Evolutionary conservation across 2,113 vertebrate species (phyloP).

Genomic region (Mola mola): DNA sequence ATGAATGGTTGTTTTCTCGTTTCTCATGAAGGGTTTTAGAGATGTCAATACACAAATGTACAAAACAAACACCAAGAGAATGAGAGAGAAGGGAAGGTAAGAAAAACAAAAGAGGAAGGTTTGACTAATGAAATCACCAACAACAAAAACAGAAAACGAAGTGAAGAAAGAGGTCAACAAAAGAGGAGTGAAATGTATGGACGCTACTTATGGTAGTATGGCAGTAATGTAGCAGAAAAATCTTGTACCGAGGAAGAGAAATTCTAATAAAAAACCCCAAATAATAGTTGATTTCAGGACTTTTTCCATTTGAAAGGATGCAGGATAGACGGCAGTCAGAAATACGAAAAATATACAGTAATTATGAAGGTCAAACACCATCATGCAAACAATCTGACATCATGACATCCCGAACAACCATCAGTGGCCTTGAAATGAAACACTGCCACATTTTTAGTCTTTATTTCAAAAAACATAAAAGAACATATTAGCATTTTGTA

Average conservation of each 20-base stretch:
- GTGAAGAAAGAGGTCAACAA: constrained; percentile 25
- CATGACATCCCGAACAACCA: too few relatives aligned
- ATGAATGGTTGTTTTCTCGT: constrained; percentile 9
- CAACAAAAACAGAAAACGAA: constrained; percentile 33
- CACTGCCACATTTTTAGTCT: too few relatives aligned
- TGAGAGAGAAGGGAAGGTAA: constrained; percentile 46
- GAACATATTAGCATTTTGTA: too few relatives aligned
- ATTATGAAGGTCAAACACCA: too few relatives aligned
- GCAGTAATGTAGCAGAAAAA: too few relatives aligned
- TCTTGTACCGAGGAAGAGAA: too few relatives aligned
- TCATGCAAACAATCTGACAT: too few relatives aligned
- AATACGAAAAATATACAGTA: not conserved
- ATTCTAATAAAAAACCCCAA: too few relatives aligned
- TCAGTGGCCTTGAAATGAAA: too few relatives aligned
- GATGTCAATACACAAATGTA: constrained; percentile 18
- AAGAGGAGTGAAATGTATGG: constrained; percentile 9
- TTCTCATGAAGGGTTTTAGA: not conserved
- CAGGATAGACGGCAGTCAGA: not conserved
- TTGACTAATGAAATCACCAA: constrained; percentile 69
- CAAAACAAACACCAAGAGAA: constrained; percentile 37
- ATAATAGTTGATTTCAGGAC: too few relatives aligned
- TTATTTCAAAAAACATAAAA: too few relatives aligned
- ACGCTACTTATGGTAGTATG: too few relatives aligned
- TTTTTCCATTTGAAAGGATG: not conserved
- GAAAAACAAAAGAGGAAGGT: constrained; percentile 59